Conservation (phyloP, 2,113 vertebrate genomes). For the Mustelus asterias region DNA sequence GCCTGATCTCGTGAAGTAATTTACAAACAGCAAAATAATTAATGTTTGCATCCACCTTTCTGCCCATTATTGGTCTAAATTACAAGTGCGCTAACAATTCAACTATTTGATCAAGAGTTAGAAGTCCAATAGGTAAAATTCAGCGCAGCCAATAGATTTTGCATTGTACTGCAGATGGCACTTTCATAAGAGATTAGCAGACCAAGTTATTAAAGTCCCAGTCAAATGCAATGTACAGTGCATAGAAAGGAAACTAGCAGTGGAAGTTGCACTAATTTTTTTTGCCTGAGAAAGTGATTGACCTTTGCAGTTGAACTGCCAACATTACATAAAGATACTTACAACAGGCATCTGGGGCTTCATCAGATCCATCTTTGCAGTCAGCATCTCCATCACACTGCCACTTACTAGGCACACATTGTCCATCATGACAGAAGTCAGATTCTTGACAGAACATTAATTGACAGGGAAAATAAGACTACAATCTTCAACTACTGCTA, state of each 20-base stretch:
- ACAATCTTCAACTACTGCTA: background rate
- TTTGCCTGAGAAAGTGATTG: too few species aligned
- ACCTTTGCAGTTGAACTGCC: background rate
- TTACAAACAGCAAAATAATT: background rate
- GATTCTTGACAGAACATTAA: background rate
- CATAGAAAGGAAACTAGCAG: background rate
- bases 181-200: background rate
- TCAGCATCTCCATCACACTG: slow-evolving; percentile 27
- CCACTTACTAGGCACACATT: slow-evolving; percentile 24
- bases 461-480: background rate
- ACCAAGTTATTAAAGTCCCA: background rate
- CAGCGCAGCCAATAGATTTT: background rate
- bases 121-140: background rate
- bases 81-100: too few species aligned
- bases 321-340: background rate
- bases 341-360: slow-evolving; percentile 14
- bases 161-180: background rate
- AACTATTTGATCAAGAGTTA: too few species aligned
- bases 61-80: background rate
- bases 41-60: background rate
- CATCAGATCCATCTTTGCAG: slow-evolving; percentile 31
- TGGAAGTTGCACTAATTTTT: background rate
- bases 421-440: slow-evolving; percentile 31
- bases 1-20: background rate
- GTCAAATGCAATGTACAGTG: background rate